Evolutionary conservation across 2,888 invertebrate genomes (phyloP), one percentile per base, ranked within the genome.

Genomic region (Siphonodentalium dalli): DNA sequence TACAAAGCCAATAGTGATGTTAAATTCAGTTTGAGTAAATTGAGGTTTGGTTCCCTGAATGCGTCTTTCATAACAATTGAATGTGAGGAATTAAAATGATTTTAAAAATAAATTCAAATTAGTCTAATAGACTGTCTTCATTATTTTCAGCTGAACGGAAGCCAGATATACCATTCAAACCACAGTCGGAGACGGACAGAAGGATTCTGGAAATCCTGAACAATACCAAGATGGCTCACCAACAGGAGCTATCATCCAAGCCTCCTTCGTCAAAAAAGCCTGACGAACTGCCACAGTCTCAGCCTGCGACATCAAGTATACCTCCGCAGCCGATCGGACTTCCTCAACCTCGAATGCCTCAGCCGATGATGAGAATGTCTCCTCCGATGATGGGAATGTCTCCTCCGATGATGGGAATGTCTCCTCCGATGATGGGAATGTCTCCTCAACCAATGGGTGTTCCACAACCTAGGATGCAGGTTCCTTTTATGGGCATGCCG

Each of bases 171-270:
- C 64, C 64, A 41, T 69, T 69, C 46, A 72, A 71, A 41, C 74
- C 74, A 2, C 72, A 74, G 60, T 73, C 72, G 31, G 75, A 75
- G 52, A 75, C 75, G 8, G 75, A 75, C 33, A 52, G 74, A 35
- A 55, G 75, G 29, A 75, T 75, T 13, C 63, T 75, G 58, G 75
- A 74, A 50, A 75, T 75, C 20, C 63, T 75, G 20, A 68, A 64
- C 50, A 74, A 67, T 42, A 68, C 66, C 6, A n/a, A n/a, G n/a
- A n/a, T n/a, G n/a, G n/a, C n/a, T n/a, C n/a, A n/a, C 15, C 34
- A 34, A 9, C 34, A 18, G 18, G 18, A 18, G 7, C 34, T 15
- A 9, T n/a, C 18, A n/a, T 18, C 34, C 34, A 34, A 15, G 34
- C 34, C 34, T 34, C 34, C n/a, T 34, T 18, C n/a, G 34, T 18